A percentile compares a stretch with the other conserved stretches of the same genome.
phyloP scores from a whole-genome alignment of 1,140 invertebrate genomes.

The Sipha flava region DNA sequence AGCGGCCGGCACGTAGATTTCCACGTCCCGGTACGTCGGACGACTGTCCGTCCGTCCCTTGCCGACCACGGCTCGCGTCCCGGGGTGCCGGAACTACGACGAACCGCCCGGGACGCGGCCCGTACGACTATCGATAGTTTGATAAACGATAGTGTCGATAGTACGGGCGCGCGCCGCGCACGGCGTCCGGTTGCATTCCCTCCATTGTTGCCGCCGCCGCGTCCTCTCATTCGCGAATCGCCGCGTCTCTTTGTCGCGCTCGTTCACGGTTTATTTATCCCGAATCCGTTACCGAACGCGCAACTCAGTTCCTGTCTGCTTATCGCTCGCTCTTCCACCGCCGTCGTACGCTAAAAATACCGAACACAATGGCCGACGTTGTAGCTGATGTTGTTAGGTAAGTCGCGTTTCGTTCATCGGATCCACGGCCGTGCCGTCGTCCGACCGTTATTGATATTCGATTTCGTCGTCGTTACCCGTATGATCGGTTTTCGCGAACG shows the following conservation, averaged over 20 bases:
- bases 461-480: too few relatives aligned
- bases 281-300: neutral
- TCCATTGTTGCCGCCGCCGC: conserved; percentile 26
- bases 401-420: neutral
- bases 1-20: neutral
- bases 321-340: neutral
- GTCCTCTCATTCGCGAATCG: conserved; percentile 8
- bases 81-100: neutral
- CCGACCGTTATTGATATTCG: too few relatives aligned
- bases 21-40: rapidly evolving
- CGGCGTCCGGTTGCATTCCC: conserved; percentile 25
- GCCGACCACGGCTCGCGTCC: neutral
- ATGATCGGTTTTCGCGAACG: too few relatives aligned
- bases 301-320: neutral
- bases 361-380: conserved; percentile 17
- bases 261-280: neutral
- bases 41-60: rapidly evolving
- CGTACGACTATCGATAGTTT: neutral
- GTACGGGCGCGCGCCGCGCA: neutral
- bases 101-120: neutral
- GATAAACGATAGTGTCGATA: neutral
- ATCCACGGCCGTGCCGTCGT: too few relatives aligned
- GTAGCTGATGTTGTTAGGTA: conserved; percentile 16
- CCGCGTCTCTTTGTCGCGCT: neutral
- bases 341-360: neutral